Percentiles rank a stretch among this genome's conserved stretches.
Conservation (phyloP, 2,888 invertebrate species). For the Nomada ruficornis region DNA sequence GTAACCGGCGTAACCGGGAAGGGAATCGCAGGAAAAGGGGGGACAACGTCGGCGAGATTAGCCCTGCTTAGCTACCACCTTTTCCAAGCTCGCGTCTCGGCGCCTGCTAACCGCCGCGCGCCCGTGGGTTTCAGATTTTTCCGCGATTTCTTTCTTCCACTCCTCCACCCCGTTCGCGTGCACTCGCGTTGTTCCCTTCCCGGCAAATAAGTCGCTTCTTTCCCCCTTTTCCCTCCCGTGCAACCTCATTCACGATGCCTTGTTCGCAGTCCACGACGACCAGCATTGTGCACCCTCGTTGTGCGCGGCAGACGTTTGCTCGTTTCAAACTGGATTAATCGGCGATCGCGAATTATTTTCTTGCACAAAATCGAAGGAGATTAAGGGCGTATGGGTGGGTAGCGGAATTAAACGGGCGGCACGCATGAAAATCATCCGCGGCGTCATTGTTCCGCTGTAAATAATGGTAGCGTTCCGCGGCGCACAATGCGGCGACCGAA, state of each 20-base stretch:
- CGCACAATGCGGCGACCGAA: slow-evolving; percentile 73
- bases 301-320: background rate
- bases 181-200: slow-evolving; percentile 7
- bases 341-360: slow-evolving; percentile 24
- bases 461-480: slow-evolving; percentile 64
- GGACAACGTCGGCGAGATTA: slow-evolving; percentile 54
- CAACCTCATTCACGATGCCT: background rate
- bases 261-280: slow-evolving; percentile 12
- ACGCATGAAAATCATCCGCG: slow-evolving; percentile 76
- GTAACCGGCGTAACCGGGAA: slow-evolving; percentile 27
- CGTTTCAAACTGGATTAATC: slow-evolving; percentile 14
- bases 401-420: slow-evolving; percentile 45
- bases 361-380: slow-evolving; percentile 1
- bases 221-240: background rate
- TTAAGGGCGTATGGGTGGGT: background rate
- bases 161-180: background rate
- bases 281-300: slow-evolving; percentile 21
- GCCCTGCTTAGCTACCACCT: slow-evolving; percentile 60
- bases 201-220: slow-evolving; percentile 32
- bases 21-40: background rate
- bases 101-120: background rate
- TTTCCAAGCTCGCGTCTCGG: slow-evolving; percentile 26
- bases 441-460: slow-evolving; percentile 71
- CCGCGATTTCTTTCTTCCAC: slow-evolving; percentile 26
- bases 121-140: slow-evolving; percentile 33